Conservation (phyloP, 1,140 invertebrate genomes). For the Lethrus apterus region DNA sequence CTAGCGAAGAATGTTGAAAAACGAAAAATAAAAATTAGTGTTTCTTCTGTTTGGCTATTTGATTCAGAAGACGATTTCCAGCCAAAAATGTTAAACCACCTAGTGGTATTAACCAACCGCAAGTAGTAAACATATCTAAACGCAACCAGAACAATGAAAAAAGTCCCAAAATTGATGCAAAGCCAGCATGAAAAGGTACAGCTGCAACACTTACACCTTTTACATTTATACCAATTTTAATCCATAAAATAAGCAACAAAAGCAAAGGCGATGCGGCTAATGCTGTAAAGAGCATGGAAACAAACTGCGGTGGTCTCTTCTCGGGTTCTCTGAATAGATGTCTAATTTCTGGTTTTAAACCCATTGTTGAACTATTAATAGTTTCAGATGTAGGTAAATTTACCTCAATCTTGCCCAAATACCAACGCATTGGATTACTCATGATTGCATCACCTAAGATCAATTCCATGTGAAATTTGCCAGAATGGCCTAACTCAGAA, state of each 20-base stretch:
- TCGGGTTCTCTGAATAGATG: constrained; percentile 92
- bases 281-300: constrained; percentile 87
- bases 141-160: constrained; percentile 88
- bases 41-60: constrained; percentile 47
- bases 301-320: constrained; percentile 73
- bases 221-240: constrained; percentile 82
- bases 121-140: constrained; percentile 93
- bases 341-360: constrained; percentile 77
- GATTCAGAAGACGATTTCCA: constrained; percentile 81
- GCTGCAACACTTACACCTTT: constrained; percentile 75
- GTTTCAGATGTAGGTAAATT: constrained; percentile 52
- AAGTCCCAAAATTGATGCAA: constrained; percentile 73
- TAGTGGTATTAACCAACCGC: constrained; percentile 79
- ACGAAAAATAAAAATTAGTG: not conserved
- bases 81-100: constrained; percentile 82
- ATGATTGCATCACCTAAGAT: constrained; percentile 87
- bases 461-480: constrained; percentile 74
- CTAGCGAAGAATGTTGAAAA: too few species aligned
- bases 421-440: constrained; percentile 84
- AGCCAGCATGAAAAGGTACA: constrained; percentile 79
- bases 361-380: constrained; percentile 40
- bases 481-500: constrained; percentile 76
- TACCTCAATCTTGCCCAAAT: constrained; percentile 66
- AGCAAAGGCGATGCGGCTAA: constrained; percentile 76
- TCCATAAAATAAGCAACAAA: constrained; percentile 81